These are phyloP conservation scores for human (Homo sapiens) DNA, from an alignment of 2,113 vertebrate species.

Conservation along the genomic window GRCh38 chr2:136967501-136968000, in stretches of 20 bases:
- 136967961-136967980: neutral
- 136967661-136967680: neutral
- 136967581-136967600: neutral
- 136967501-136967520: neutral
- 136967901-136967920: neutral
- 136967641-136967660: neutral
- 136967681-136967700: neutral
- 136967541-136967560: neutral
- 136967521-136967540: neutral
- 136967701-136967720: neutral
- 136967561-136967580: neutral
- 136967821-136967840: slow-evolving; percentile 39
- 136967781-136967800: neutral
- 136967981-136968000: neutral
- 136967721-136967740: neutral
- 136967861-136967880: neutral
- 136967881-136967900: slow-evolving; percentile 23
- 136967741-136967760: neutral
- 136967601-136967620: neutral
- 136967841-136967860: slow-evolving; percentile 47
- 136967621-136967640: neutral
- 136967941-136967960: neutral
- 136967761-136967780: slow-evolving; percentile 5
- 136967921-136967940: neutral
- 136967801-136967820: neutral